These are phyloP conservation scores for Pharmacophagus antenor DNA, from an alignment of 2,888 invertebrate genomes.

Conservation along the genomic window DNA sequence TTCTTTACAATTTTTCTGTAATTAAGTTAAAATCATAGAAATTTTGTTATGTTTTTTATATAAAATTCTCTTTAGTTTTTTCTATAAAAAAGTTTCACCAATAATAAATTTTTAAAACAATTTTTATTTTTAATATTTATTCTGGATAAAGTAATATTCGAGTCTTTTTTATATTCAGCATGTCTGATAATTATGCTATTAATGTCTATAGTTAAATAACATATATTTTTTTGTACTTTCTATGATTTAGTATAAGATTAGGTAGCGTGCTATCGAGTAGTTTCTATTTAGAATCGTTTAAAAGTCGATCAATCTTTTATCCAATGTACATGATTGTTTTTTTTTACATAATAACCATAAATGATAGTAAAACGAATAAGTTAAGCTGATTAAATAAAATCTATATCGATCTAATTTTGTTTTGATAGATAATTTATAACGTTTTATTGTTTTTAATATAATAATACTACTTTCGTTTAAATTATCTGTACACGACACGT, in stretches of 20 bases:
- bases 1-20: no score
- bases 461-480: not conserved
- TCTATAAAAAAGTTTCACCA: no score
- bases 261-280: not conserved
- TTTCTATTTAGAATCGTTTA: constrained; percentile 48
- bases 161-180: no score
- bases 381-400: constrained; percentile 6
- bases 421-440: not conserved
- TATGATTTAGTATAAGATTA: no score
- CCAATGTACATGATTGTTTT: constrained; percentile 33
- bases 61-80: no score
- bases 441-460: not conserved
- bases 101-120: no score
- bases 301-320: constrained; percentile 53
- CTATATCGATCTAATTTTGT: not conserved
- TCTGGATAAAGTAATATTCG: no score
- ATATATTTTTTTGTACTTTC: no score
- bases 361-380: constrained; percentile 1
- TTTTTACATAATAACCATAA: not conserved
- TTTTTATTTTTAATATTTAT: not conserved
- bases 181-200: no score
- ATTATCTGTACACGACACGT: not conserved
- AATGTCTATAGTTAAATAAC: no score
- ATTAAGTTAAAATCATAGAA: no score
- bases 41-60: no score